A percentile compares a stretch with the other conserved stretches of the same genome.
phyloP scores from a whole-genome alignment of 2,113 vertebrate genomes.

The Dasyprocta punctata region DNA sequence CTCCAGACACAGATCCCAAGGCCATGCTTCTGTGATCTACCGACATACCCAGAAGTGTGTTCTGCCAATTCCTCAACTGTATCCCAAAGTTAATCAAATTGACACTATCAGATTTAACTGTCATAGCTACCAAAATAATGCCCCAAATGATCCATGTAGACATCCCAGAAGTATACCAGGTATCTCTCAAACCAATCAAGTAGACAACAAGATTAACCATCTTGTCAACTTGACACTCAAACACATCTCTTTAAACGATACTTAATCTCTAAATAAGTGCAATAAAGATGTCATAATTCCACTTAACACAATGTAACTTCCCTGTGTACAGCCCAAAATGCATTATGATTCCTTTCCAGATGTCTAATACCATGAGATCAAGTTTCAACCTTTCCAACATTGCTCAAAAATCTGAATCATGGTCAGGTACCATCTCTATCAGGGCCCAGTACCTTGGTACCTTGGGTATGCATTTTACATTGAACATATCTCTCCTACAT shows the following conservation, averaged over 20 bases:
- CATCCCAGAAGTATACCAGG: background rate
- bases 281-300: background rate
- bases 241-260: background rate
- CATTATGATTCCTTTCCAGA: background rate
- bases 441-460: background rate
- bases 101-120: background rate
- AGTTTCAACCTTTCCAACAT: background rate
- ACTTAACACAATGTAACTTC: background rate
- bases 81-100: background rate
- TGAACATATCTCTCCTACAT: background rate
- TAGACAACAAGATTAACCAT: background rate
- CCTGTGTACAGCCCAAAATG: background rate
- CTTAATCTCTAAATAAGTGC: background rate
- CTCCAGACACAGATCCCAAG: background rate
- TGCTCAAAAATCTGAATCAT: background rate
- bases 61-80: background rate
- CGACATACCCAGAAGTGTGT: background rate
- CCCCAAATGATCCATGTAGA: background rate
- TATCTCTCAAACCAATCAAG: background rate
- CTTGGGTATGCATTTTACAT: background rate
- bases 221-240: background rate
- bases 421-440: background rate
- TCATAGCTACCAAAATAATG: background rate
- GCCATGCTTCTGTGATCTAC: background rate
- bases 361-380: background rate